Base-by-base conservation (phyloP, 2,113 vertebrate genomes). In the Probosciger aterrimus region DNA sequence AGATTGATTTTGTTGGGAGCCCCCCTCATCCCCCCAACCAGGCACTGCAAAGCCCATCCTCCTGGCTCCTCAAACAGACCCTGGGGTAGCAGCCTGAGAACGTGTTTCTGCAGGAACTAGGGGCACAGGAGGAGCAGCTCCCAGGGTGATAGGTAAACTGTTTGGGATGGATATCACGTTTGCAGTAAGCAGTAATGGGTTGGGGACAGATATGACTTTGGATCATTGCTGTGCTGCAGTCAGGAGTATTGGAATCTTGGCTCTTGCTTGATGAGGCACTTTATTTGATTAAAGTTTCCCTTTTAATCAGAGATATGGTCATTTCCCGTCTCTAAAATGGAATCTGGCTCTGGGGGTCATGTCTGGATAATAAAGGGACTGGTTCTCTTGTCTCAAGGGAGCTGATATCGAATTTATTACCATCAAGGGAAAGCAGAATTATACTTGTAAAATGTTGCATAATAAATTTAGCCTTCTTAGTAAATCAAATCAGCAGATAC, bases 271-370 rank as follows among this genome's bases (percentile, higher is more conserved):
- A 95, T 87, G 81, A 97, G 94, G 97, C 97, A 98, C 97, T 98
- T 97, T 96, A 95, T 96, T 96, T 97, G 97, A 98, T 98, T 98
- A 97, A 97, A 96, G 95, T 94, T 96, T 95, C 96, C 75, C 96
- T 97, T 97, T 98, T 98, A 98, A 98, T 98, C 97, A 98, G 95
- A 96, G 95, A 97, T 97, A 96, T 96, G 97, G 96, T 97, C 95
- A 96, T 97, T 98, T 97, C 97, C 97, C 92, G 62, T 97, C 96
- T 96, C 91, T 96, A 96, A 97, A 97, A 98, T 95, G 97, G 97
- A 97, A 96, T 93, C 92, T 95, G 96, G 93, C 95, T 91, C 91
- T 91, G 69, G 80, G 85, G 95, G 97, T 95, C 95, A 91, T 90
- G 96, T 93, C 97, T 97, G 97, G 95, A 93, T 96, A 97, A 95